Conservation (phyloP, 1,140 invertebrate genomes). For the Andricus grossulariae region DNA sequence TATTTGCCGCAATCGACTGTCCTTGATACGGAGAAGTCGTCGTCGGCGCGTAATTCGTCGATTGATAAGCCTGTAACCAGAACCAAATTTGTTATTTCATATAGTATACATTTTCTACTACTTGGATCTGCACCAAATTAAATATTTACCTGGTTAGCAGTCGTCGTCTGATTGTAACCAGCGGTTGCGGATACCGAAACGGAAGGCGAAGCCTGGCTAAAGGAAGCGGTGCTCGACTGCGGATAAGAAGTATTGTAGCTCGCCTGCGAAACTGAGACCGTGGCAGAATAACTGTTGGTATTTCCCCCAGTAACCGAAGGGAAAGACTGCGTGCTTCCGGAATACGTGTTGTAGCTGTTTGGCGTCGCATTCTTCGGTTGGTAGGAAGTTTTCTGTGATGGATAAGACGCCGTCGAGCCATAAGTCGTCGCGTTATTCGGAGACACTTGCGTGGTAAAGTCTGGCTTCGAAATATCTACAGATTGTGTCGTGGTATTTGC, state of each 20-base stretch:
- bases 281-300: slow-evolving; percentile 67
- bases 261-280: slow-evolving; percentile 67
- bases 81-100: slow-evolving; percentile 6
- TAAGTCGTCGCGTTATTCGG: slow-evolving; percentile 65
- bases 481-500: slow-evolving; percentile 56
- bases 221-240: slow-evolving; percentile 68
- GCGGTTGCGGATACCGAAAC: slow-evolving; percentile 64
- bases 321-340: slow-evolving; percentile 65
- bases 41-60: slow-evolving; percentile 65
- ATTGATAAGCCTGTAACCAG: slow-evolving; percentile 65
- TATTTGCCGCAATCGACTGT: slow-evolving; percentile 66
- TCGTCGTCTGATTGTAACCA: slow-evolving; percentile 69
- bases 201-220: slow-evolving; percentile 69
- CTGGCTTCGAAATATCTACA: slow-evolving; percentile 66
- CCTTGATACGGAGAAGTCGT: slow-evolving; percentile 72
- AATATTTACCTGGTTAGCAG: slow-evolving; percentile 65
- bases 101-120: slow-evolving; percentile 8
- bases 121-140: not conserved
- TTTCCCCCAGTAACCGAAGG: slow-evolving; percentile 65
- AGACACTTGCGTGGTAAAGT: slow-evolving; percentile 66
- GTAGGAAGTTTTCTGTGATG: slow-evolving; percentile 69
- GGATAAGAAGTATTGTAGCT: slow-evolving; percentile 69
- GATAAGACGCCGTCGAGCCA: slow-evolving; percentile 62
- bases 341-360: slow-evolving; percentile 68
- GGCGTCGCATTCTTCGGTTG: slow-evolving; percentile 64